Evolutionary conservation across 2,888 invertebrate species (phyloP).

Genomic region (Tetragonisca angustula): DNA sequence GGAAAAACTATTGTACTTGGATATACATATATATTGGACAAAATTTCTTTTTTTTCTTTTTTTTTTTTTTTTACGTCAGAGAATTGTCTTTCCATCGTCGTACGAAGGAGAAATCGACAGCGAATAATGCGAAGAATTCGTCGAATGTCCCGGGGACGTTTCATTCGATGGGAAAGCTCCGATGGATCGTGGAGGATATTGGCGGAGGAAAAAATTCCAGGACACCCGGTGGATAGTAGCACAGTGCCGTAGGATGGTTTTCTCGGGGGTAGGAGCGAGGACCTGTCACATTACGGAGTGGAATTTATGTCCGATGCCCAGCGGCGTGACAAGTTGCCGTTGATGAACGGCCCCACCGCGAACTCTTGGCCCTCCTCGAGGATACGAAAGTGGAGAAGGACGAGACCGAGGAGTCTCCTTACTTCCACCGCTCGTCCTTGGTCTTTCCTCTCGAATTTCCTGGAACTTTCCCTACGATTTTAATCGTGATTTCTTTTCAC

Average conservation of each 20-base stretch:
- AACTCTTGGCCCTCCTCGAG: constrained; percentile 81
- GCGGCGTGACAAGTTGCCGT: constrained; percentile 84
- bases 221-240: constrained; percentile 77
- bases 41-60: background rate
- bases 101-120: background rate
- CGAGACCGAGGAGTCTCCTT: constrained; percentile 39
- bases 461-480: constrained; percentile 44
- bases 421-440: constrained; percentile 47
- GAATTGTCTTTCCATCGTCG: background rate
- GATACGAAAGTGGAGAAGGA: constrained; percentile 60
- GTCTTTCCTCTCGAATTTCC: constrained; percentile 59
- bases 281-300: constrained; percentile 83
- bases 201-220: constrained; percentile 58
- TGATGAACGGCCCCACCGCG: constrained; percentile 83
- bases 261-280: constrained; percentile 78
- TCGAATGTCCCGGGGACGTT: background rate
- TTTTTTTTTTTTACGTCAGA: background rate
- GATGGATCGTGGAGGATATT: background rate
- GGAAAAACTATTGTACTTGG: background rate
- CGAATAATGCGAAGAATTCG: background rate
- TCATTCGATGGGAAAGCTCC: no score
- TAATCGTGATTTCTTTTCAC: constrained; percentile 25
- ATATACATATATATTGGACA: background rate
- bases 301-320: constrained; percentile 84
- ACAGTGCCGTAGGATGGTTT: constrained; percentile 67